Conservation (phyloP, 2,797 vertebrate species). For the Molossus molossus region DNA sequence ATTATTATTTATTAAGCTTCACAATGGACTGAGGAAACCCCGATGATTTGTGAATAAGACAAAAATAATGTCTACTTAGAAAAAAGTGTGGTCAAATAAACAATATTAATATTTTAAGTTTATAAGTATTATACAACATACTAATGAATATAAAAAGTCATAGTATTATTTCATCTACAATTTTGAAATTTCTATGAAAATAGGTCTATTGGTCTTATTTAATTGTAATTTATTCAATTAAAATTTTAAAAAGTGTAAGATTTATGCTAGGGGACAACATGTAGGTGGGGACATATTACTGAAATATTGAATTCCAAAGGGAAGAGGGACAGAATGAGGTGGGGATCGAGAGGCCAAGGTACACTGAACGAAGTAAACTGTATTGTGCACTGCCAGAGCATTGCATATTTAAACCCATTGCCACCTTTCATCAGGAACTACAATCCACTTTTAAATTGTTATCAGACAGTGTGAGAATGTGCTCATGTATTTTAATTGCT, state of each 20-base stretch:
- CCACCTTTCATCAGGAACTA: neutral
- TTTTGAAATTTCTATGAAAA: neutral
- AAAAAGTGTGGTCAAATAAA: neutral
- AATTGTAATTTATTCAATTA: slow-evolving; percentile 3
- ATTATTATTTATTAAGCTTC: slow-evolving; percentile 7
- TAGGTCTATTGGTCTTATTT: neutral
- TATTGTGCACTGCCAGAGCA: neutral
- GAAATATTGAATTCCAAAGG: neutral
- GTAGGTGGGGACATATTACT: neutral
- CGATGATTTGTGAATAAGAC: slow-evolving; percentile 7
- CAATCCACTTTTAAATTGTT: neutral
- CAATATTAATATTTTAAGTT: neutral
- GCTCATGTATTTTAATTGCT: neutral
- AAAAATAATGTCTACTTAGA: neutral
- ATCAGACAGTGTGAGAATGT: neutral
- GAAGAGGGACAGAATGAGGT: neutral
- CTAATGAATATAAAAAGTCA: neutral
- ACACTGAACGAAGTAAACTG: neutral
- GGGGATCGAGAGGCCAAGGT: neutral
- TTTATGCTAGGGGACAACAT: neutral
- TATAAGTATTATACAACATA: neutral
- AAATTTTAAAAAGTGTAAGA: neutral
- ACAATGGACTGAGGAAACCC: neutral
- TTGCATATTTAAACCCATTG: neutral
- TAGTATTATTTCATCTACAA: neutral